Conservation (phyloP, 2,113 vertebrate species). For the Rhinoderma darwinii region DNA sequence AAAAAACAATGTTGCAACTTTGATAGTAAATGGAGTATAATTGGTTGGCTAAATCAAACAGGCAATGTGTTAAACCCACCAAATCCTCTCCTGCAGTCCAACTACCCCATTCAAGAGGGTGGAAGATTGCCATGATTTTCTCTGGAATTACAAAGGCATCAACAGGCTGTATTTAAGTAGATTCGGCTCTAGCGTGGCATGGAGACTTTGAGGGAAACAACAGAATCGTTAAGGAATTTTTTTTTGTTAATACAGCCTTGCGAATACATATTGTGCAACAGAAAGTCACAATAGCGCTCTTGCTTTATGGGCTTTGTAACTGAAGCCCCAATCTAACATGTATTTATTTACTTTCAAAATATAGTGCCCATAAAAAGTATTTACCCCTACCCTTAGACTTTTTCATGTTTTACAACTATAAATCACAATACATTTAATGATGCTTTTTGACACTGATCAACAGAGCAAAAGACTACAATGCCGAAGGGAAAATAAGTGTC, state of each 20-base stretch:
- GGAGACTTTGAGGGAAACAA: slow-evolving; percentile 67
- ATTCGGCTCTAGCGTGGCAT: slow-evolving; percentile 66
- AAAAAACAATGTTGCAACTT: slow-evolving; percentile 69
- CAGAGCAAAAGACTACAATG: not conserved
- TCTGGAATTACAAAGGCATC: slow-evolving; percentile 72
- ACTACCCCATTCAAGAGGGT: slow-evolving; percentile 72
- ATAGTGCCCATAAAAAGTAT: not conserved
- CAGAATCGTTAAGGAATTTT: slow-evolving; percentile 67
- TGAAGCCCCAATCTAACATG: not conserved
- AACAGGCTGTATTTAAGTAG: slow-evolving; percentile 69
- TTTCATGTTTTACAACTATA: not conserved
- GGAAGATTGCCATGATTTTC: slow-evolving; percentile 73
- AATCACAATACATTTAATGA: not conserved
- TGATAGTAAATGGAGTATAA: slow-evolving; percentile 75
- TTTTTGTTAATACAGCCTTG: slow-evolving; percentile 61
- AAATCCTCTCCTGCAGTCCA: slow-evolving; percentile 73
- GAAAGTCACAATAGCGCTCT: not conserved
- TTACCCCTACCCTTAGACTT: not conserved
- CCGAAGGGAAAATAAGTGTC: not conserved
- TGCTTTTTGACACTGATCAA: not conserved
- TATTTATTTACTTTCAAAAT: not conserved
- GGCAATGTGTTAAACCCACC: slow-evolving; percentile 73
- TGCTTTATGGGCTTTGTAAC: not conserved
- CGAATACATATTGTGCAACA: slow-evolving; percentile 61
- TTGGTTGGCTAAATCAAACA: slow-evolving; percentile 74